These are phyloP conservation scores for Eueremaeus valkanovi DNA, from an alignment of 2,888 invertebrate species.

Conservation along the genomic window DNA sequence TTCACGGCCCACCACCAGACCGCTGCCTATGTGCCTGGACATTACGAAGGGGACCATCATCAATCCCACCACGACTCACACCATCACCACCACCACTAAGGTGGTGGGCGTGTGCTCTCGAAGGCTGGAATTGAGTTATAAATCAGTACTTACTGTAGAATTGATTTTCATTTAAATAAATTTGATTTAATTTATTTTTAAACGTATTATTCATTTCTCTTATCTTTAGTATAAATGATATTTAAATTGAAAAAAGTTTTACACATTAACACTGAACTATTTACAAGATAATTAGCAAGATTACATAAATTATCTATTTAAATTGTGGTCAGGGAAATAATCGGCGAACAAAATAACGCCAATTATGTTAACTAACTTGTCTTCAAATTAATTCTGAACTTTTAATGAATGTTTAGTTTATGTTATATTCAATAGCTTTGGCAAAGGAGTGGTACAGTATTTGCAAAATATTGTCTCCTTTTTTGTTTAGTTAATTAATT, in stretches of 20 bases:
- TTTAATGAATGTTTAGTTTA: background rate
- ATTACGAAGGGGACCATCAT: background rate
- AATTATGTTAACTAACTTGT: background rate
- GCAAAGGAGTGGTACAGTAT: slow-evolving; percentile 8
- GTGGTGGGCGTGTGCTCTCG: background rate
- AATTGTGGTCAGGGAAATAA: background rate
- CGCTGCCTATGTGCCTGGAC: background rate
- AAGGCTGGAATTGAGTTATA: background rate
- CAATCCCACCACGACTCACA: background rate
- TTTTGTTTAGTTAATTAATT: background rate
- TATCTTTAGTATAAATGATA: background rate
- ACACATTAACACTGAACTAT: background rate
- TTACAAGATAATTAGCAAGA: background rate
- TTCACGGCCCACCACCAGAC: background rate
- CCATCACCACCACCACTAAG: background rate
- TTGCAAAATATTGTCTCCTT: background rate
- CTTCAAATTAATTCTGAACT: slow-evolving; percentile 2
- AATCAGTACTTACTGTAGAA: too few species aligned
- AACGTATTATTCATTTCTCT: background rate
- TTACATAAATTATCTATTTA: background rate
- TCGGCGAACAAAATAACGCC: background rate
- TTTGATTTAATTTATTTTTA: background rate
- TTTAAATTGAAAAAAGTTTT: background rate
- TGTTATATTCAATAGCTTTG: background rate
- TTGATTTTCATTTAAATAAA: background rate